Percentiles rank a stretch among this genome's conserved stretches.
Conservation (phyloP, 1,140 invertebrate genomes). For the roundworm (Caenorhabditis elegans) region WBcel235 BX284603.4:10507001-10507500, state of each 20-base stretch:
- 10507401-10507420: slow-evolving; percentile 94
- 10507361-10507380: slow-evolving; percentile 72
- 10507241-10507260: slow-evolving; percentile 57
- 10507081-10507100: slow-evolving; percentile 20
- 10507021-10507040: background rate
- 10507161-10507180: slow-evolving; percentile 37
- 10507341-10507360: too few relatives aligned
- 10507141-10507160: background rate
- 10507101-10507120: background rate
- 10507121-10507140: background rate
- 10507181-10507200: slow-evolving; percentile 47
- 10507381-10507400: slow-evolving; percentile 93
- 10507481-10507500: background rate
- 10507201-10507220: background rate
- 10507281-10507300: slow-evolving; percentile 56
- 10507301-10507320: slow-evolving; percentile 61
- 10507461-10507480: slow-evolving; percentile 74
- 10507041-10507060: background rate
- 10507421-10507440: slow-evolving; percentile 90
- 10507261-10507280: slow-evolving; percentile 64
- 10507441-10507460: slow-evolving; percentile 95
- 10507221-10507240: background rate
- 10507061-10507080: background rate
- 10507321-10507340: slow-evolving; percentile 68
- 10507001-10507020: too few relatives aligned